Conservation (phyloP, 2,113 vertebrate species). For the Megatriorchis doriae region DNA sequence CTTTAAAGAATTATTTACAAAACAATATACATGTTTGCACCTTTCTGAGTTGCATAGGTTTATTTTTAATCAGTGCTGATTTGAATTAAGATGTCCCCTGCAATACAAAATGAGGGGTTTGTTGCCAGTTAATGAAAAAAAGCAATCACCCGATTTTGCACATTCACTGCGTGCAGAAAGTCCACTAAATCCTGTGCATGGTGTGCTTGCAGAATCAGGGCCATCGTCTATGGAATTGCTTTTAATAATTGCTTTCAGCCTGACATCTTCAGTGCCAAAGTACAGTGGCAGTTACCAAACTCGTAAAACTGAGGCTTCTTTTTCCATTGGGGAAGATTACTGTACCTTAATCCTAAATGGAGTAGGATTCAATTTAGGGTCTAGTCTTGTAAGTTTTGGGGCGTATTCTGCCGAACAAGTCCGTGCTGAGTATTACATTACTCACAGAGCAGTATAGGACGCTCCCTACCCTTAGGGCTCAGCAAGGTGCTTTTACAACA, state of each 20-base stretch:
- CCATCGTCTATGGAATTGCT: not conserved
- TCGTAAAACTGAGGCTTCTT: not conserved
- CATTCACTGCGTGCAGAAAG: not conserved
- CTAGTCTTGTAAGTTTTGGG: constrained; percentile 43
- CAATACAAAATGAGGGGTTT: not conserved
- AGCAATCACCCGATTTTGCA: not conserved
- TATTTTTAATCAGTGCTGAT: not conserved
- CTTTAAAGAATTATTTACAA: not conserved
- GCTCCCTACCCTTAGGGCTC: constrained; percentile 62
- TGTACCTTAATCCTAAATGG: not conserved
- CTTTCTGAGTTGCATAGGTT: not conserved
- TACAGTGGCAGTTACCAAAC: not conserved
- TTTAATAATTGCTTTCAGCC: not conserved
- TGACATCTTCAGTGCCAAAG: not conserved
- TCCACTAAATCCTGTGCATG: not conserved
- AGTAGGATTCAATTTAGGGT: not conserved
- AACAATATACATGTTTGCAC: not conserved
- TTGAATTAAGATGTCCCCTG: not conserved
- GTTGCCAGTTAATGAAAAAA: not conserved
- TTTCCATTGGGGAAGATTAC: not conserved
- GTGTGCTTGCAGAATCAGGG: not conserved
- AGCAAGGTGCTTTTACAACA: constrained; percentile 54
- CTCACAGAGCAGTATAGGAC: constrained; percentile 40
- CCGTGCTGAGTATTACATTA: constrained; percentile 44
- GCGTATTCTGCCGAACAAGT: constrained; percentile 50